Evolutionary conservation across 2,888 invertebrate species (phyloP), one percentile per base, ranked within the genome.

Genomic region (Pherbina coryleti): DNA sequence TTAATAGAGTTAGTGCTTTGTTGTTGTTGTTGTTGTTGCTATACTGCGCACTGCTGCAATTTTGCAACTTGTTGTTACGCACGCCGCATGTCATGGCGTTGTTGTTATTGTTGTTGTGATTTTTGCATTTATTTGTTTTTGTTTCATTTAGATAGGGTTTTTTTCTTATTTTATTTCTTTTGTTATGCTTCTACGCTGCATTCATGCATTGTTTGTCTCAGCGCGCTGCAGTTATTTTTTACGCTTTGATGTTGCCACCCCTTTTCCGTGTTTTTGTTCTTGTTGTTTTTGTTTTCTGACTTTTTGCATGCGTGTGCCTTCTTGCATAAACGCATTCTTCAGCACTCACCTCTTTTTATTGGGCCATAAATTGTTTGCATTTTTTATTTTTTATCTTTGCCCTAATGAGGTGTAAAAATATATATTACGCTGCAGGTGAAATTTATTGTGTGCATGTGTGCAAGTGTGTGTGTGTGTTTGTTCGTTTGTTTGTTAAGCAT

Each of bases 391-490:
- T 66, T 66, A 2, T 37, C 37, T 66, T 66, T 22, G 49, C 69
- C 37, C 31, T 77, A 67, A 76, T 71, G 66, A 76, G 66, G 76
- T 76, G 76, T 76, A 72, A 71, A 76, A 72, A 71, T 62, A 71
- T 44, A 34, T 53, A 67, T 77, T 67, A 77, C 55, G 11, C 49
- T 37, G 75, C 75, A 75, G 75, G 75, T 75, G 74, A 75, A 73
- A 51, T 51, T 51, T 34, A 44, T 19, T 22, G 19, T 25, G 19
- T 25, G 49, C 69, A 49, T 31, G 49, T 25, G 49, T 49, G 67
- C 22, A 3, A 4, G 44, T 51, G 28, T 70, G 28, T 17, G 31
- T 57, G 71, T 71, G 55, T 14, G 31, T 31, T 3, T 34, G 3
- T n/a, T 17, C 17, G 62, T 62, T 17, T 62, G 31, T 62, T 22